A percentile compares a stretch with the other conserved stretches of the same genome.
These are phyloP conservation scores for Aphis craccivora DNA, from an alignment of 1,140 invertebrate genomes.

Conservation along the genomic window DNA sequence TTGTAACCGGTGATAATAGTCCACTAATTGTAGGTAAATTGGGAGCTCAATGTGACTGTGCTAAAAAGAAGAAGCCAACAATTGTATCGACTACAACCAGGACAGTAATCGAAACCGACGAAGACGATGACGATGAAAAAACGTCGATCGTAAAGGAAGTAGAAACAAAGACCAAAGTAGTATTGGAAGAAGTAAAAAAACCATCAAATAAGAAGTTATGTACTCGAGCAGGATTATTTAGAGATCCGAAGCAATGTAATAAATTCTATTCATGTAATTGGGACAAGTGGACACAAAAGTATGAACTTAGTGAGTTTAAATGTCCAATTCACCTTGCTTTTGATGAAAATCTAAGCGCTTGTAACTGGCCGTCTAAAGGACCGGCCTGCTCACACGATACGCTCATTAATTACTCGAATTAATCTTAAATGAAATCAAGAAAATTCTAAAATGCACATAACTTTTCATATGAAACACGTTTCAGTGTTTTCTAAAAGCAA, in stretches of 20 bases:
- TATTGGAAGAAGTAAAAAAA: conserved; percentile 67
- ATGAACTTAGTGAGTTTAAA: conserved; percentile 80
- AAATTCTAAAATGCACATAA: neutral
- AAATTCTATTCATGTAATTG: conserved; percentile 87
- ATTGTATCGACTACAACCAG: conserved; percentile 31
- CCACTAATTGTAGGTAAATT: conserved; percentile 75
- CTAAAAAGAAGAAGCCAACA: conserved; percentile 23
- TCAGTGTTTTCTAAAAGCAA: conserved; percentile 16
- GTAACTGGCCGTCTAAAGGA: conserved; percentile 84
- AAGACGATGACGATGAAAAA: conserved; percentile 48
- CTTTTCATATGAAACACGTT: conserved; percentile 1
- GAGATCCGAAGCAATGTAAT: conserved; percentile 82
- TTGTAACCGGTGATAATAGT: conserved; percentile 69
- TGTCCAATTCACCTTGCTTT: conserved; percentile 84
- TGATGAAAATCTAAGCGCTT: conserved; percentile 76
- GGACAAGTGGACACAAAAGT: conserved; percentile 81
- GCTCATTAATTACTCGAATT: conserved; percentile 64
- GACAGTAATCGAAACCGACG: conserved; percentile 25
- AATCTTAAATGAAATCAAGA: neutral
- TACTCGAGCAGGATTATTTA: conserved; percentile 79
- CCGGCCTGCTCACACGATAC: conserved; percentile 77
- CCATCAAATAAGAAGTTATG: conserved; percentile 67
- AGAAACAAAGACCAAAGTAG: conserved; percentile 62
- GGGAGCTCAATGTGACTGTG: conserved; percentile 76
- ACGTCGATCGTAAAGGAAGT: neutral